Evolutionary conservation across 2,113 vertebrate species (phyloP).

Genomic region (Catagonus wagneri): DNA sequence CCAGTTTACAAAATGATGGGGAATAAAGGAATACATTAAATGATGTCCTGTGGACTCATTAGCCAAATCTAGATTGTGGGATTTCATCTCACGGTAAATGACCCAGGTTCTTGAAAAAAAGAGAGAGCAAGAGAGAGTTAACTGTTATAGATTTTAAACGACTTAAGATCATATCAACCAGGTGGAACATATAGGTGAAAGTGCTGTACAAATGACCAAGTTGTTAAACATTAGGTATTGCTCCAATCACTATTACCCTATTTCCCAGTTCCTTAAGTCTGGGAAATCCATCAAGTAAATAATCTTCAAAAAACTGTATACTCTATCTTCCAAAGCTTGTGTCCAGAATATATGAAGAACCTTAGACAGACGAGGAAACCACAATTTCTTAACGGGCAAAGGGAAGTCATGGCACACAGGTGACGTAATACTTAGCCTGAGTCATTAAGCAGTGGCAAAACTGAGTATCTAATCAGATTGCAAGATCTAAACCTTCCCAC

Average conservation of each 20-base stretch:
- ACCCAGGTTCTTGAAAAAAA: background rate
- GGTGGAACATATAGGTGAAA: background rate
- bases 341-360: conserved; percentile 25
- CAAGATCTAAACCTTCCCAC: conserved; percentile 6
- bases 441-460: background rate
- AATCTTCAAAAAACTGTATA: background rate
- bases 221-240: background rate
- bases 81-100: background rate
- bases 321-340: conserved; percentile 12
- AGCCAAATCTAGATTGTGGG: background rate
- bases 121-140: background rate
- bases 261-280: background rate
- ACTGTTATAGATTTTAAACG: background rate
- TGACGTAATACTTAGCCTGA: background rate
- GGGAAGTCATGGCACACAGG: background rate
- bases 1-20: background rate
- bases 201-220: background rate
- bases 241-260: background rate
- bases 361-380: background rate
- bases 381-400: background rate
- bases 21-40: background rate
- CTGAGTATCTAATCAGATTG: background rate
- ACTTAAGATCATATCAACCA: background rate
- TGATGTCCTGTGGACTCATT: background rate
- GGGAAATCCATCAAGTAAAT: background rate